Percentiles rank a stretch among this genome's conserved stretches.
Evolutionary conservation across 2,113 vertebrate species (phyloP).

Genomic region (Ahaetulla prasina): DNA sequence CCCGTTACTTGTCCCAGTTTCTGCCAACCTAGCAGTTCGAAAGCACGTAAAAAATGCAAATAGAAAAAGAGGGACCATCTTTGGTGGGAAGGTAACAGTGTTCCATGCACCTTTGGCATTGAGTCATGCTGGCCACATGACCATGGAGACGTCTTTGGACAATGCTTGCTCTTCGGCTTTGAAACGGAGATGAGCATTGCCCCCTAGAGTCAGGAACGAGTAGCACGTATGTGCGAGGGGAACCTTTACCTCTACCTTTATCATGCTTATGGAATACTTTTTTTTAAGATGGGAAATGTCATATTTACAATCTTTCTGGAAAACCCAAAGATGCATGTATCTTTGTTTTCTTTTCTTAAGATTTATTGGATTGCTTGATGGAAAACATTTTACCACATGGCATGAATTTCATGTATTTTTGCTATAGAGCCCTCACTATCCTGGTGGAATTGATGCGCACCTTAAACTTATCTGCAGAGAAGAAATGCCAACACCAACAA

Average conservation of each 20-base stretch:
- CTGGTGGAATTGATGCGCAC: neutral
- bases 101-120: too few relatives aligned
- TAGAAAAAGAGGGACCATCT: too few relatives aligned
- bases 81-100: too few relatives aligned
- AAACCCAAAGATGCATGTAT: neutral
- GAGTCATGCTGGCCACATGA: too few relatives aligned
- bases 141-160: too few relatives aligned
- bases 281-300: neutral
- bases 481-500: neutral
- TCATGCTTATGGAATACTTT: neutral
- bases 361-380: neutral
- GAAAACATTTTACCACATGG: neutral
- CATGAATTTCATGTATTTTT: neutral
- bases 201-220: too few relatives aligned
- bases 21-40: too few relatives aligned
- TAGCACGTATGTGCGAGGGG: too few relatives aligned
- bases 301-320: neutral
- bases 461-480: neutral
- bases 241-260: neutral
- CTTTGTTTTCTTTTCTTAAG: neutral
- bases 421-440: neutral
- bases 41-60: too few relatives aligned
- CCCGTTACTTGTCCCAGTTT: too few relatives aligned
- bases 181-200: too few relatives aligned
- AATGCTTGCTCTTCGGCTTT: too few relatives aligned